These are phyloP conservation scores for Drosophila cognata DNA, from an alignment of 2,888 invertebrate genomes.

Conservation along the genomic window DNA sequence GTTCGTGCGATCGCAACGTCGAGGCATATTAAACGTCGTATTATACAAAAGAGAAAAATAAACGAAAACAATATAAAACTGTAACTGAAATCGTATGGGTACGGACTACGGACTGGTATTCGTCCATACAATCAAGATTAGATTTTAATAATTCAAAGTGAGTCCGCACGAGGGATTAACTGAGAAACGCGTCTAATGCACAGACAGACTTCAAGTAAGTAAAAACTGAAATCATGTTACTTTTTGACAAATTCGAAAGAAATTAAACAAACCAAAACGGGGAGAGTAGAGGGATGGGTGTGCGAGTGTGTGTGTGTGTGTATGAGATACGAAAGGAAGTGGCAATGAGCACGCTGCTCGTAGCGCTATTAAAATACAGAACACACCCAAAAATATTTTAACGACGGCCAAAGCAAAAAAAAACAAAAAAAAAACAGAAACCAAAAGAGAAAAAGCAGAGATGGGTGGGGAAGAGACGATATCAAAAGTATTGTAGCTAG, in stretches of 20 bases:
- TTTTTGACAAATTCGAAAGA: constrained; percentile 76
- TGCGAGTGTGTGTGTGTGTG: constrained; percentile 27
- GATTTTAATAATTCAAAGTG: constrained; percentile 79
- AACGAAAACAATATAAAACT: constrained; percentile 20
- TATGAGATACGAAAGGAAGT: constrained; percentile 69
- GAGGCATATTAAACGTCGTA: constrained; percentile 59
- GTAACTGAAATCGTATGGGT: constrained; percentile 45
- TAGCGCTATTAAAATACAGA: constrained; percentile 79
- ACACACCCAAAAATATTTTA: constrained; percentile 81
- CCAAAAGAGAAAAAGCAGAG: constrained; percentile 19
- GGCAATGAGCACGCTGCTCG: constrained; percentile 68
- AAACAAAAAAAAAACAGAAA: constrained; percentile 14
- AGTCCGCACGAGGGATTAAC: constrained; percentile 75
- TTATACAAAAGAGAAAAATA: neutral
- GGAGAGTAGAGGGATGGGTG: constrained; percentile 5
- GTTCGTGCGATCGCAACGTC: constrained; percentile 76
- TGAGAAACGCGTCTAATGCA: constrained; percentile 60
- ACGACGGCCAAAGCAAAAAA: constrained; percentile 58
- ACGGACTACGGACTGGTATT: constrained; percentile 1
- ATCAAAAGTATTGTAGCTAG: constrained; percentile 53
- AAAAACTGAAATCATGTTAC: constrained; percentile 77
- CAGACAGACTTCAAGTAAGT: constrained; percentile 55
- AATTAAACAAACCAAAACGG: constrained; percentile 64
- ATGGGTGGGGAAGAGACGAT: constrained; percentile 15
- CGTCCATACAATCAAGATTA: constrained; percentile 71